Evolutionary conservation across 2,113 vertebrate genomes (phyloP).

Genomic region (Onychorhynchus coronatus): DNA sequence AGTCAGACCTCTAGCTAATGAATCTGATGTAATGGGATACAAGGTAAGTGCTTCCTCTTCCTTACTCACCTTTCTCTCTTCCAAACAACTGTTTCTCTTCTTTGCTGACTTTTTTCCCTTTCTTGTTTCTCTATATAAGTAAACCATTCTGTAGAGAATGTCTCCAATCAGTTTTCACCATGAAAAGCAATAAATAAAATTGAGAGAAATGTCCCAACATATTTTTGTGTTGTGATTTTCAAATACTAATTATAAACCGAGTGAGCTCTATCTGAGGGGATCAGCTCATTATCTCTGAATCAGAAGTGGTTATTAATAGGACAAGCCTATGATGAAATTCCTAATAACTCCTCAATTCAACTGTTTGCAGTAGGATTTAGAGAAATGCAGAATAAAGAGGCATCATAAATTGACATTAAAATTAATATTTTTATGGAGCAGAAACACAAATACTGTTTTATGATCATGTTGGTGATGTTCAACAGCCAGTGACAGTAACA

Average conservation of each 20-base stretch:
- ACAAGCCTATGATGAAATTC: neutral
- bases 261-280: neutral
- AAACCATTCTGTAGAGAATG: neutral
- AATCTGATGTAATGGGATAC: conserved; percentile 94
- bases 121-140: neutral
- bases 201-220: neutral
- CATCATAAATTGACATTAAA: neutral
- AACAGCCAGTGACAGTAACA: neutral
- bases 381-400: neutral
- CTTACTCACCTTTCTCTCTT: neutral
- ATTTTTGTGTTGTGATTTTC: neutral
- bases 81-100: neutral
- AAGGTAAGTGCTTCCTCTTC: conserved; percentile 78
- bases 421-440: neutral
- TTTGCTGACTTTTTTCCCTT: neutral
- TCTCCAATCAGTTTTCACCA: neutral
- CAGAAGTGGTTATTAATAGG: neutral
- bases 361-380: conserved; percentile 22
- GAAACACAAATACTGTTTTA: conserved; percentile 6
- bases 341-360: neutral
- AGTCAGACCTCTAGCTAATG: conserved; percentile 87
- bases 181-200: neutral
- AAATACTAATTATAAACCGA: neutral
- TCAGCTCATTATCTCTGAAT: neutral
- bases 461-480: neutral